A percentile compares a stretch with the other conserved stretches of the same genome.
Conservation (phyloP, 2,888 invertebrate species). For the Xanthia togata region DNA sequence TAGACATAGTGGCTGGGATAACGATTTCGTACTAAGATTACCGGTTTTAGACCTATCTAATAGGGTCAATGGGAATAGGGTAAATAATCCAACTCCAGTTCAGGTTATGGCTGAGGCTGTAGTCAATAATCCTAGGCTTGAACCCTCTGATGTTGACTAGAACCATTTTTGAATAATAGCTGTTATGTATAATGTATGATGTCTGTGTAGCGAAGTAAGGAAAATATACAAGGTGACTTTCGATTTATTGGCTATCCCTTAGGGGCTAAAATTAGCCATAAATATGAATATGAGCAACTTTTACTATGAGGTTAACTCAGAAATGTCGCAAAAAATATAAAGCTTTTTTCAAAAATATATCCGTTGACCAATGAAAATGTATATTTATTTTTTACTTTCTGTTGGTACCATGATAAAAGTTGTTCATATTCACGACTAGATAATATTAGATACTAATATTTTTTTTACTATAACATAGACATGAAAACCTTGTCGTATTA, state of each 20-base stretch:
- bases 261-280: background rate
- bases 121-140: constrained; percentile 71
- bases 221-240: background rate
- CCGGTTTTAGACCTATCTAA: constrained; percentile 78
- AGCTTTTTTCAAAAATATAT: background rate
- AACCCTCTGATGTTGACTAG: constrained; percentile 73
- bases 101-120: constrained; percentile 72
- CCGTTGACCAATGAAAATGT: background rate
- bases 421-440: background rate
- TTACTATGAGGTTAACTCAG: background rate
- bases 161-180: background rate
- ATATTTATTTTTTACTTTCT: background rate
- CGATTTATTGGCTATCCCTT: background rate
- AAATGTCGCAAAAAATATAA: too few species aligned
- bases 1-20: constrained; percentile 76
- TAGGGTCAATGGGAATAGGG: constrained; percentile 71
- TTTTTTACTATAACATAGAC: background rate
- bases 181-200: background rate
- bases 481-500: background rate
- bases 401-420: background rate
- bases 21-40: constrained; percentile 80
- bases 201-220: background rate
- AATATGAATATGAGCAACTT: background rate
- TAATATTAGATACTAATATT: too few species aligned
- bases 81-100: constrained; percentile 64